Percentiles rank a stretch among this genome's conserved stretches.
Conservation (phyloP, 1,140 invertebrate species). For the fruit fly (Drosophila melanogaster) region Release_6_plus_ISO1_MT NT_033777.3:18661501-18662000, state of each 20-base stretch:
- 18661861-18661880: slow-evolving; percentile 97
- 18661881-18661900: slow-evolving; percentile 91
- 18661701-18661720: slow-evolving; percentile 94
- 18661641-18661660: slow-evolving; percentile 90
- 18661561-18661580: slow-evolving; percentile 96
- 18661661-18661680: slow-evolving; percentile 93
- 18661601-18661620: slow-evolving; percentile 92
- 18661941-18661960: slow-evolving; percentile 97
- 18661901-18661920: slow-evolving; percentile 95
- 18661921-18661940: slow-evolving; percentile 99
- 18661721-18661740: slow-evolving; percentile 96
- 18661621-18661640: slow-evolving; percentile 89
- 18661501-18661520: slow-evolving; percentile 92
- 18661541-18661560: slow-evolving; percentile 97
- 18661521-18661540: slow-evolving; percentile 98
- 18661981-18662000: slow-evolving; percentile 96
- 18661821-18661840: slow-evolving; percentile 96
- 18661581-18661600: slow-evolving; percentile 93
- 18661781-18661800: background rate
- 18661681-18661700: slow-evolving; percentile 91
- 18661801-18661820: slow-evolving; percentile 88
- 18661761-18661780: background rate
- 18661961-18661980: slow-evolving; percentile 97
- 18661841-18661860: slow-evolving; percentile 99
- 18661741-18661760: slow-evolving; percentile 96